phyloP scores from a whole-genome alignment of 2,888 invertebrate genomes.

The Petrolisthes cinctipes region DNA sequence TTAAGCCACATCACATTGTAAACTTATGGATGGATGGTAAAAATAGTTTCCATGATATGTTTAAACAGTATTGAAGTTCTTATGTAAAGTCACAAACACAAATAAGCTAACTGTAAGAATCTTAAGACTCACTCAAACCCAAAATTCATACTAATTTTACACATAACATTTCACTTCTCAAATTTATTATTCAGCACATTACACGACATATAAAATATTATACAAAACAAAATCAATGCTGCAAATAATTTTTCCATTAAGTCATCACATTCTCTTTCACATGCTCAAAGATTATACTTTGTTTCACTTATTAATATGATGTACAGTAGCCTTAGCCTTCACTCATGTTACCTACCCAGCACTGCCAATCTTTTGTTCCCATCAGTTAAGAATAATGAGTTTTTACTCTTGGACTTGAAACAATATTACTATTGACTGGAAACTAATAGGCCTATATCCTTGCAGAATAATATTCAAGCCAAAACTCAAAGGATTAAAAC shows the following conservation, averaged over 20 bases:
- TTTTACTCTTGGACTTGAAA: neutral
- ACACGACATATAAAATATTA: slow-evolving; percentile 35
- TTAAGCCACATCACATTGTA: slow-evolving; percentile 43
- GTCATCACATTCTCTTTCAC: slow-evolving; percentile 38
- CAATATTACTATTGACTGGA: neutral
- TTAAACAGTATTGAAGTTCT: slow-evolving; percentile 21
- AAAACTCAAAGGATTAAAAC: too few species aligned
- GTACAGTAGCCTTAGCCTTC: neutral
- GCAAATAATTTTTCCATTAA: slow-evolving; percentile 36
- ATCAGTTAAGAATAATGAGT: too few species aligned
- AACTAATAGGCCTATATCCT: too few species aligned
- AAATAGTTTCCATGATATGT: slow-evolving; percentile 10
- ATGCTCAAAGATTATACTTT: slow-evolving; percentile 32
- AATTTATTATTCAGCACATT: slow-evolving; percentile 4
- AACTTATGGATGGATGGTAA: slow-evolving; percentile 26
- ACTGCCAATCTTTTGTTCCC: neutral
- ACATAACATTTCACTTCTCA: slow-evolving; percentile 7
- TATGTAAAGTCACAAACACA: slow-evolving; percentile 7
- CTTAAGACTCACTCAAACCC: neutral
- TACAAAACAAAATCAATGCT: slow-evolving; percentile 41
- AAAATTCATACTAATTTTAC: slow-evolving; percentile 15
- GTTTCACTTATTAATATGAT: slow-evolving; percentile 30
- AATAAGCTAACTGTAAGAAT: neutral
- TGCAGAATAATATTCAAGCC: too few species aligned
- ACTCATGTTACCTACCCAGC: neutral